Evolutionary conservation across 2,113 vertebrate genomes (phyloP).

Genomic region (Eleginops maclovinus): DNA sequence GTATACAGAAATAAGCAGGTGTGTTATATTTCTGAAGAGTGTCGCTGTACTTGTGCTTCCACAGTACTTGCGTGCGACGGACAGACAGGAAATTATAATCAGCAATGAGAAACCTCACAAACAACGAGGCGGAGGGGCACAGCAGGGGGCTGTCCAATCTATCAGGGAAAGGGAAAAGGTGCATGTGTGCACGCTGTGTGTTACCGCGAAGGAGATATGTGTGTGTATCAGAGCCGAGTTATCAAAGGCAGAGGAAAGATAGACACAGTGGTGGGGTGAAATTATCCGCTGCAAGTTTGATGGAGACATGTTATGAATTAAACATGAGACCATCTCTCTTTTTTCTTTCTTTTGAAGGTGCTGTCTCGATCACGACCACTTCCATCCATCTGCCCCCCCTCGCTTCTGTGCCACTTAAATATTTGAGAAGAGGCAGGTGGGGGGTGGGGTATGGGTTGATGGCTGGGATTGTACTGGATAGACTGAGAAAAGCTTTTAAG

Average conservation of each 20-base stretch:
- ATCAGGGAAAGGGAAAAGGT: conserved; percentile 13
- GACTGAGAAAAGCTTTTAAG: conserved; percentile 66
- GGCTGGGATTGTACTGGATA: conserved; percentile 24
- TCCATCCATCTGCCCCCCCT: conserved; percentile 41
- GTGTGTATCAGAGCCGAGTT: conserved; percentile 29
- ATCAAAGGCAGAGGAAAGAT: conserved; percentile 35
- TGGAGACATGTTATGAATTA: conserved; percentile 60
- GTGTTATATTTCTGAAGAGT: background rate
- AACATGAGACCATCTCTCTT: conserved; percentile 53
- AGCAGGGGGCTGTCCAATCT: conserved; percentile 22
- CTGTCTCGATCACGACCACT: conserved; percentile 48
- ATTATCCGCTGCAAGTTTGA: conserved; percentile 61
- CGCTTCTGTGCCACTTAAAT: conserved; percentile 60
- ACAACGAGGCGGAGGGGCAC: conserved; percentile 10
- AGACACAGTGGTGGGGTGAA: conserved; percentile 39
- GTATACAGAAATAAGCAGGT: background rate
- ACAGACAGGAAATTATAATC: conserved; percentile 27
- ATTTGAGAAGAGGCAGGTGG: conserved; percentile 61
- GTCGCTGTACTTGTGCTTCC: background rate
- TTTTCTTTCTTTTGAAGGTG: conserved; percentile 40
- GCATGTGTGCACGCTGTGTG: conserved; percentile 5
- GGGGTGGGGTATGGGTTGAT: background rate
- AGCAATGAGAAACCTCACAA: conserved; percentile 24
- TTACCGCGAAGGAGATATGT: background rate
- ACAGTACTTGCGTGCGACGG: background rate